These are phyloP conservation scores for Zosterops hypoxanthus DNA, from an alignment of 2,113 vertebrate genomes.

Conservation along the genomic window DNA sequence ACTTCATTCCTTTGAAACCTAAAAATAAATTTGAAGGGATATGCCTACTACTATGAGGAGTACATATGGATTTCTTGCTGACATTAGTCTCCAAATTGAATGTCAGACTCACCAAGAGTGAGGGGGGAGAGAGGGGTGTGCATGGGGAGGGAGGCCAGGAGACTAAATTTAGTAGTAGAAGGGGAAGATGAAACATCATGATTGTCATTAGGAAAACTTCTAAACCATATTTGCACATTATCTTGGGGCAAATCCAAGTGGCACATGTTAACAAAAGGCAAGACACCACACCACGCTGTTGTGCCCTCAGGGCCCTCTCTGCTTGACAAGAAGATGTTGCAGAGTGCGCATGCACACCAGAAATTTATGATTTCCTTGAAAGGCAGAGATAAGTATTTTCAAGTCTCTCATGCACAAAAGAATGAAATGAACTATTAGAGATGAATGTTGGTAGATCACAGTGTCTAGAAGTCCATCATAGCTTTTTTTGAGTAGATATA, in stretches of 20 bases:
- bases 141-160: neutral
- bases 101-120: conserved; percentile 67
- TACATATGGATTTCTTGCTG: conserved; percentile 75
- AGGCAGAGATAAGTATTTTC: neutral
- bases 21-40: conserved; percentile 70
- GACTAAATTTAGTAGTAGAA: conserved; percentile 58
- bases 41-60: conserved; percentile 25
- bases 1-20: conserved; percentile 62
- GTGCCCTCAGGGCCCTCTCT: neutral
- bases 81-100: conserved; percentile 76
- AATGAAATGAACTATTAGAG: neutral
- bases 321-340: neutral
- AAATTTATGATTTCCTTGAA: conserved; percentile 20
- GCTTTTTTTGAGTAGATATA: neutral
- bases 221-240: conserved; percentile 67
- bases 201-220: conserved; percentile 63
- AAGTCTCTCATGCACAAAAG: neutral
- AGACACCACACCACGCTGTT: conserved; percentile 16
- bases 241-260: conserved; percentile 64
- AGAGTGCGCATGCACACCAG: neutral
- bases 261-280: conserved; percentile 59
- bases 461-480: neutral
- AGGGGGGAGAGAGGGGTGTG: neutral
- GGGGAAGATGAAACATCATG: conserved; percentile 64
- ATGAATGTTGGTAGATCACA: neutral